Percentiles rank a stretch among this genome's conserved stretches.
phyloP scores from a whole-genome alignment of 2,888 invertebrate genomes.

The Pachycephus smyrnensis region DNA sequence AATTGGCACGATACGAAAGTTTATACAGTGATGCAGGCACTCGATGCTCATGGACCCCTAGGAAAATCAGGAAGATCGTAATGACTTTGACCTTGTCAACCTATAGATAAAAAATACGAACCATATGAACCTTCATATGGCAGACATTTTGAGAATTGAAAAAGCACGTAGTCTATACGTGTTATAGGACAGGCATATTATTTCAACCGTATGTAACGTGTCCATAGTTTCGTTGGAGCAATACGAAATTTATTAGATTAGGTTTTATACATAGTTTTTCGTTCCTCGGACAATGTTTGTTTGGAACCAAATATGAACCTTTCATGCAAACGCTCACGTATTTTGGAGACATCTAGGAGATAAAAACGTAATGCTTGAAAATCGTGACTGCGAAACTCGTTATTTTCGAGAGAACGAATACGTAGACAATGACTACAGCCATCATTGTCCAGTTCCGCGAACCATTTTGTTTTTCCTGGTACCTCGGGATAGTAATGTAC shows the following conservation, averaged over 20 bases:
- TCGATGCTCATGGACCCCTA: neutral
- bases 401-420: neutral
- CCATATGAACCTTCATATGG: neutral
- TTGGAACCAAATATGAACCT: neutral
- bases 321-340: no score
- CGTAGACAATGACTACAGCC: neutral
- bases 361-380: neutral
- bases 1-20: neutral
- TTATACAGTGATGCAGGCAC: neutral
- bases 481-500: neutral
- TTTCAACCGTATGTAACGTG: neutral
- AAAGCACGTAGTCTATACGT: neutral
- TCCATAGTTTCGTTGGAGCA: neutral
- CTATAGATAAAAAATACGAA: neutral
- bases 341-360: neutral
- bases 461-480: neutral
- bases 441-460: neutral
- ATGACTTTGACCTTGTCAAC: neutral
- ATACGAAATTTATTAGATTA: neutral
- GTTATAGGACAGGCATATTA: neutral
- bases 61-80: neutral
- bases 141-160: neutral
- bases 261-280: neutral
- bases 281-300: neutral
- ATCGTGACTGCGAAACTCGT: neutral